Conservation (phyloP, 2,888 invertebrate species). For the Melanophora roralis region DNA sequence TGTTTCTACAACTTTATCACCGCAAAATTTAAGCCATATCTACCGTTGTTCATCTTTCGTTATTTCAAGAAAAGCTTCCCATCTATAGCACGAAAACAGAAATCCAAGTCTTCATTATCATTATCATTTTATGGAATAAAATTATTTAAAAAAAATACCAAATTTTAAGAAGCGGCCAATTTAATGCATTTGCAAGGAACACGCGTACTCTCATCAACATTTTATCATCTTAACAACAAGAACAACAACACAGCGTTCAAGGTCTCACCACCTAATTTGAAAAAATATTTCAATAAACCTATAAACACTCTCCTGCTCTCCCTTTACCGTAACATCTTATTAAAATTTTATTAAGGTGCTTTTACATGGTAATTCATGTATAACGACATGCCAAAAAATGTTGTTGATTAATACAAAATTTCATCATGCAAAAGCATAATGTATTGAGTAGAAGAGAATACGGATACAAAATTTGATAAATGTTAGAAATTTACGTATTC, state of each 20-base stretch:
- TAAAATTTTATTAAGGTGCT: no score
- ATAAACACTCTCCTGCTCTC: slow-evolving; percentile 18
- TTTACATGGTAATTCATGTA: no score
- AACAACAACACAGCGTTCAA: slow-evolving; percentile 24
- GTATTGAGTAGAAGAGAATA: no score
- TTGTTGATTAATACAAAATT: no score
- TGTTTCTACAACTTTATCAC: slow-evolving; percentile 47
- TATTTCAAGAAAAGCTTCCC: slow-evolving; percentile 21
- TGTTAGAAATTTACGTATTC: no score
- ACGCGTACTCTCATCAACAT: slow-evolving; percentile 58
- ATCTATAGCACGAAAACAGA: slow-evolving; percentile 45
- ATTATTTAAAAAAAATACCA: neutral
- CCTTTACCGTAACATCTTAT: no score
- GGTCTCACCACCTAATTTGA: slow-evolving; percentile 43
- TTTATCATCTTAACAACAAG: slow-evolving; percentile 42
- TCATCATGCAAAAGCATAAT: no score
- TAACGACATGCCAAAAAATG: no score
- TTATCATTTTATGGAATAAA: slow-evolving; percentile 30
- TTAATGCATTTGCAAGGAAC: slow-evolving; percentile 58
- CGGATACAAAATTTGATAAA: no score
- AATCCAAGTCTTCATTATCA: slow-evolving; percentile 20
- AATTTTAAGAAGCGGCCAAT: slow-evolving; percentile 40
- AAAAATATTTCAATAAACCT: slow-evolving; percentile 13
- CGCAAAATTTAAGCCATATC: slow-evolving; percentile 24
- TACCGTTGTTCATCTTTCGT: slow-evolving; percentile 15